phyloP scores from a whole-genome alignment of 2,113 vertebrate genomes.

The Gallinago media region DNA sequence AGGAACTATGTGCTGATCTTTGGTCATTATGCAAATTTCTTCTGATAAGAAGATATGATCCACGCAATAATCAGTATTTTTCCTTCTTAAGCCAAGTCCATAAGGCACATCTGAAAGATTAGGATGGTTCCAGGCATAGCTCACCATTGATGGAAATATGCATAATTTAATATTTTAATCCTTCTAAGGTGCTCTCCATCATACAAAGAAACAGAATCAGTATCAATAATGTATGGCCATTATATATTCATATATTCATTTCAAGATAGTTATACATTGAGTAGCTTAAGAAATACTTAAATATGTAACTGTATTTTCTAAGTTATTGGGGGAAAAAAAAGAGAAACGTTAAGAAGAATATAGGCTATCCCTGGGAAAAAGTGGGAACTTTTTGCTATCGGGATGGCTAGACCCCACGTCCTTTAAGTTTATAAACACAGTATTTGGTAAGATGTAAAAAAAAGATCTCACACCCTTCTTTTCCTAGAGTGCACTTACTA shows the following conservation, averaged over 20 bases:
- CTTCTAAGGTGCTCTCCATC: neutral
- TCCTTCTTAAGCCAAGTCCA: neutral
- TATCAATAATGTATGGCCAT: neutral
- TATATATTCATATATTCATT: constrained; percentile 30
- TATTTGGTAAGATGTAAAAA: neutral
- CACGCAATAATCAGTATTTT: constrained; percentile 10
- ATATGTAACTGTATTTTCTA: neutral
- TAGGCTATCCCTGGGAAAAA: neutral
- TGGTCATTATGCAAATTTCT: constrained; percentile 47
- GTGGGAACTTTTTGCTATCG: neutral
- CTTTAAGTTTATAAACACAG: neutral
- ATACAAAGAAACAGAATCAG: neutral
- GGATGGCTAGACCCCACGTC: neutral
- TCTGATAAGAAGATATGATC: constrained; percentile 1
- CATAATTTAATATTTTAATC: constrained; percentile 44
- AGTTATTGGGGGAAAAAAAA: neutral
- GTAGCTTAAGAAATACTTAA: neutral
- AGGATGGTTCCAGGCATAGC: neutral
- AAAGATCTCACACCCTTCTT: neutral
- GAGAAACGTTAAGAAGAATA: neutral
- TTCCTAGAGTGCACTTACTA: neutral
- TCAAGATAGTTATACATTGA: neutral
- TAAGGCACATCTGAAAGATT: neutral
- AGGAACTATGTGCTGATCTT: neutral
- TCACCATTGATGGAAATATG: constrained; percentile 12